phyloP scores from a whole-genome alignment of 1,140 invertebrate species.

The Maconellicoccus hirsutus region DNA sequence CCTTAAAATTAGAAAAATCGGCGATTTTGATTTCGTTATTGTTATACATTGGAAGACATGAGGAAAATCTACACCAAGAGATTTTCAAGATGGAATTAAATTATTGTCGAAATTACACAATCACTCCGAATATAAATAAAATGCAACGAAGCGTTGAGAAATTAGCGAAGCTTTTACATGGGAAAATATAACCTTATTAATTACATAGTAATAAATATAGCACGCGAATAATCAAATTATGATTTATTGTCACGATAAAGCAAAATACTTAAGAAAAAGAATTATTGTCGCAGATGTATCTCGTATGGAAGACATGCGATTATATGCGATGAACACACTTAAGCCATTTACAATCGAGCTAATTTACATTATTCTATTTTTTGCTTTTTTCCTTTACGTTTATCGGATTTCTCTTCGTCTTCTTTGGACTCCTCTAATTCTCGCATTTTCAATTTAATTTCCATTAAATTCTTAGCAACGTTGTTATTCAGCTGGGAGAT shows the following conservation, averaged over 20 bases:
- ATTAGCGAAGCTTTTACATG: background rate
- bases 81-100: background rate
- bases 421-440: conserved; percentile 22
- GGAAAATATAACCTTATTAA: background rate
- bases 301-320: conserved; percentile 2
- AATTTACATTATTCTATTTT: background rate
- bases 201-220: background rate
- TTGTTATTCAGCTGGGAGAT: conserved; percentile 17
- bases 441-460: conserved; percentile 26
- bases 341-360: background rate
- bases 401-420: background rate
- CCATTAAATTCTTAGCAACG: conserved; percentile 22
- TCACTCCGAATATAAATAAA: background rate
- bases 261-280: background rate
- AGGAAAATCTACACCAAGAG: background rate
- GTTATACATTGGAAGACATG: background rate
- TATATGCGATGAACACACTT: background rate
- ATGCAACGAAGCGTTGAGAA: background rate
- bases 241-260: background rate
- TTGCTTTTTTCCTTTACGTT: background rate
- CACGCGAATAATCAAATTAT: background rate
- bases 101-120: background rate
- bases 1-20: background rate
- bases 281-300: conserved; percentile 8
- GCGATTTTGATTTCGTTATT: background rate